Evolutionary conservation across 2,113 vertebrate genomes (phyloP).

Genomic region (Silurus glanis): DNA sequence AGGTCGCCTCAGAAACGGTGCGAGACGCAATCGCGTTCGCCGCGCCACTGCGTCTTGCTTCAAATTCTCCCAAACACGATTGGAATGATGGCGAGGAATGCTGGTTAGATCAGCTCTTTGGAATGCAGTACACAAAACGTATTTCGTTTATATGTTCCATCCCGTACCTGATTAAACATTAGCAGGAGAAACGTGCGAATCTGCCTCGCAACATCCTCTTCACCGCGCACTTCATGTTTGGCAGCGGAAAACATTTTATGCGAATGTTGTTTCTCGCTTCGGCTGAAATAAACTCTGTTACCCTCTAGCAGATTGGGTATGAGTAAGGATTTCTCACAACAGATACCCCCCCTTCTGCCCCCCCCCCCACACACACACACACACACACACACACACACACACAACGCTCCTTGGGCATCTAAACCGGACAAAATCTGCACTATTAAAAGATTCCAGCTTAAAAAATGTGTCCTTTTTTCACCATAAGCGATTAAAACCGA

Average conservation of each 20-base stretch:
- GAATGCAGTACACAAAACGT: too few relatives aligned
- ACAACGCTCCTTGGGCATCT: slow-evolving; percentile 33
- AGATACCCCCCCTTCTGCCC: slow-evolving; percentile 20
- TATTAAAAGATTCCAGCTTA: slow-evolving; percentile 40
- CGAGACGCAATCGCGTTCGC: neutral
- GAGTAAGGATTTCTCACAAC: slow-evolving; percentile 61
- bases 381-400: too few relatives aligned
- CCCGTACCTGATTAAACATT: slow-evolving; percentile 12
- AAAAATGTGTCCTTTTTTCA: slow-evolving; percentile 18
- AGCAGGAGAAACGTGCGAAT: neutral
- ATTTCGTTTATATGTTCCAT: neutral
- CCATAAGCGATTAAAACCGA: slow-evolving; percentile 18
- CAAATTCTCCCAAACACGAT: neutral
- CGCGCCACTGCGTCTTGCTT: neutral
- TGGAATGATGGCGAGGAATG: neutral
- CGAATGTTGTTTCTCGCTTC: slow-evolving; percentile 56
- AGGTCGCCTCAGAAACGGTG: neutral
- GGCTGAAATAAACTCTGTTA: slow-evolving; percentile 56
- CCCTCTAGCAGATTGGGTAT: slow-evolving; percentile 66
- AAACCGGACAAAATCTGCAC: slow-evolving; percentile 17
- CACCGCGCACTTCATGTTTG: slow-evolving; percentile 23
- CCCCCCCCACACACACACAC: slow-evolving; percentile 10
- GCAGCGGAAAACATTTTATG: slow-evolving; percentile 46
- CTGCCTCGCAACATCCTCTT: slow-evolving; percentile 35
- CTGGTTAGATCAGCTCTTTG: neutral